phyloP scores from a whole-genome alignment of 2,797 vertebrate genomes.

The Sebastiscus albofasciatus region DNA sequence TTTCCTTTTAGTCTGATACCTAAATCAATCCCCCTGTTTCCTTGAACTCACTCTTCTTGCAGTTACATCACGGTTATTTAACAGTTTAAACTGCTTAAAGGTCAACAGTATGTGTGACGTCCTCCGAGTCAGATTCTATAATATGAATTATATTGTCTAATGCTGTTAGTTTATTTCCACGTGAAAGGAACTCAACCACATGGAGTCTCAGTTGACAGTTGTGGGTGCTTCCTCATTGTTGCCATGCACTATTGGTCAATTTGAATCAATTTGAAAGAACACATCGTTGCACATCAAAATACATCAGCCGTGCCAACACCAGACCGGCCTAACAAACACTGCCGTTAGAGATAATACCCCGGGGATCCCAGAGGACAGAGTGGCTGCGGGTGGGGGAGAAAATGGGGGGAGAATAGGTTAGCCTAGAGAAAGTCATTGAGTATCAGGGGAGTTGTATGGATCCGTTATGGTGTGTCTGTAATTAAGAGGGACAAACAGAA shows the following conservation, averaged over 20 bases:
- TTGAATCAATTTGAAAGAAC: conserved; percentile 70
- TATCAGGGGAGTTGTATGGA: conserved; percentile 71
- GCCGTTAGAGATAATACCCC: conserved; percentile 77
- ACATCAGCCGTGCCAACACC: conserved; percentile 60
- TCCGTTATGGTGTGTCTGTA: conserved; percentile 75
- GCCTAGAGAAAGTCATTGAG: conserved; percentile 54
- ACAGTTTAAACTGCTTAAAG: not conserved
- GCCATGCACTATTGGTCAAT: conserved; percentile 65
- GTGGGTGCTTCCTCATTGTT: conserved; percentile 29
- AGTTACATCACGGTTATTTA: not conserved
- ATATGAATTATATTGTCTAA: not conserved
- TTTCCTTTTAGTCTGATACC: conserved; percentile 51
- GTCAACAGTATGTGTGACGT: not conserved
- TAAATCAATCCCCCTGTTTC: conserved; percentile 54
- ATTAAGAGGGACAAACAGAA: conserved; percentile 83
- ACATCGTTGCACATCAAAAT: conserved; percentile 54
- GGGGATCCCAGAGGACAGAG: conserved; percentile 60
- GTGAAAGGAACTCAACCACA: not conserved
- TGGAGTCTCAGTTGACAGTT: conserved; percentile 17
- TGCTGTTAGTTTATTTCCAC: conserved; percentile 14
- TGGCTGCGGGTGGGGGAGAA: conserved; percentile 30
- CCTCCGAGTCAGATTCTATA: not conserved
- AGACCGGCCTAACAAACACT: conserved; percentile 57
- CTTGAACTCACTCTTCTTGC: not conserved
- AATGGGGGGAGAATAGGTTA: conserved; percentile 26